Percentiles rank a stretch among this genome's conserved stretches.
phyloP scores from a whole-genome alignment of 2,888 invertebrate genomes.

The Spialia ferax region DNA sequence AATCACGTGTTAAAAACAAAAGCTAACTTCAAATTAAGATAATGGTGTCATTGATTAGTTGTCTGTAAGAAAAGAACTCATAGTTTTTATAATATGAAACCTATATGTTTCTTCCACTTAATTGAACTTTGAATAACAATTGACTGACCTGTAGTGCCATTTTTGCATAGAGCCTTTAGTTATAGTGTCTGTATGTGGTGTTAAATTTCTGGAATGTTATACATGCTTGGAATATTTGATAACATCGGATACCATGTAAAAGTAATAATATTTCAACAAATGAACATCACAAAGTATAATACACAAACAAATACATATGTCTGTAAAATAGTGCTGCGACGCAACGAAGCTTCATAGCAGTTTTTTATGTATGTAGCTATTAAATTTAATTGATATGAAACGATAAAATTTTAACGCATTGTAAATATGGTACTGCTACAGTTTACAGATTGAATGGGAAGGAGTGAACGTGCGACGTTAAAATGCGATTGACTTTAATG shows the following conservation, averaged over 20 bases:
- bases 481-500: not conserved
- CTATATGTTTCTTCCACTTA: too few species aligned
- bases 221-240: not conserved
- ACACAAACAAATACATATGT: not conserved
- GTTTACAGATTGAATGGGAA: slow-evolving; percentile 22
- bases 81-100: not conserved
- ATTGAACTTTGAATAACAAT: too few species aligned
- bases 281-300: not conserved
- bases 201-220: slow-evolving; percentile 4
- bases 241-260: not conserved
- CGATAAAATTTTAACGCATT: slow-evolving; percentile 15
- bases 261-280: not conserved
- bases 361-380: slow-evolving; percentile 5
- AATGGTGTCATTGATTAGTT: too few species aligned
- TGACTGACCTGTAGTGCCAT: too few species aligned
- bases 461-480: slow-evolving; percentile 2
- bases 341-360: slow-evolving; percentile 26
- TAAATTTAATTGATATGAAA: slow-evolving; percentile 13
- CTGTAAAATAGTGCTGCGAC: slow-evolving; percentile 14
- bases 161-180: slow-evolving; percentile 4
- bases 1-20: too few species aligned
- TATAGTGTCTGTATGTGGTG: not conserved
- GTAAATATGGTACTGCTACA: slow-evolving; percentile 30
- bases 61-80: too few species aligned
- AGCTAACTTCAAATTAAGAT: too few species aligned